A percentile compares a stretch with the other conserved stretches of the same genome.
Evolutionary conservation across 2,888 invertebrate species (phyloP).

Genomic region (Lamproptera curius): DNA sequence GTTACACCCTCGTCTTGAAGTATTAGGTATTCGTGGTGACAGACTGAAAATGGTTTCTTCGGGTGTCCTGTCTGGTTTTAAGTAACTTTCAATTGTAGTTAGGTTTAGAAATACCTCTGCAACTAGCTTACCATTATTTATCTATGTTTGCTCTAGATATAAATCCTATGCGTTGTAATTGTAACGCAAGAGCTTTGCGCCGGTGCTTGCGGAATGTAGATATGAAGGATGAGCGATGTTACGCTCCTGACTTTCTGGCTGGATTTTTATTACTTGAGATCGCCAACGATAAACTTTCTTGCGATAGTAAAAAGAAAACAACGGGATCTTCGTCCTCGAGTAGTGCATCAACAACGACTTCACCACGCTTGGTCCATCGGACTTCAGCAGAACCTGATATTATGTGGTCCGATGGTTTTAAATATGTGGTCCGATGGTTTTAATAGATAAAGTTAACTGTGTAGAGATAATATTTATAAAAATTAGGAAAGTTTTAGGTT

Average conservation of each 20-base stretch:
- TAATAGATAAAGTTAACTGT: too few species aligned
- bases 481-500: too few species aligned
- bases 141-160: conserved; percentile 85
- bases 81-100: conserved; percentile 84
- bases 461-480: too few species aligned
- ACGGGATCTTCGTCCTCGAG: conserved; percentile 58
- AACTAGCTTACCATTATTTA: conserved; percentile 86
- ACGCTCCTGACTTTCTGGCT: conserved; percentile 82
- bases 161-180: conserved; percentile 92
- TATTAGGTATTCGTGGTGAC: conserved; percentile 85
- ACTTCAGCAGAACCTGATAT: conserved; percentile 90
- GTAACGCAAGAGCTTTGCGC: conserved; percentile 87
- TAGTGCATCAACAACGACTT: conserved; percentile 60
- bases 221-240: conserved; percentile 81
- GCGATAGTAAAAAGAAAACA: conserved; percentile 81
- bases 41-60: conserved; percentile 88
- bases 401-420: too few species aligned
- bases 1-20: conserved; percentile 86
- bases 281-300: conserved; percentile 89
- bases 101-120: conserved; percentile 89
- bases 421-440: too few species aligned
- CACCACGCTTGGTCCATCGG: conserved; percentile 75
- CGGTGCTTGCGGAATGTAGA: conserved; percentile 85
- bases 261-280: conserved; percentile 85
- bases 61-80: conserved; percentile 89